Base-by-base conservation (phyloP, 2,113 vertebrate genomes). In the Chlorocebus sabaeus region DNA sequence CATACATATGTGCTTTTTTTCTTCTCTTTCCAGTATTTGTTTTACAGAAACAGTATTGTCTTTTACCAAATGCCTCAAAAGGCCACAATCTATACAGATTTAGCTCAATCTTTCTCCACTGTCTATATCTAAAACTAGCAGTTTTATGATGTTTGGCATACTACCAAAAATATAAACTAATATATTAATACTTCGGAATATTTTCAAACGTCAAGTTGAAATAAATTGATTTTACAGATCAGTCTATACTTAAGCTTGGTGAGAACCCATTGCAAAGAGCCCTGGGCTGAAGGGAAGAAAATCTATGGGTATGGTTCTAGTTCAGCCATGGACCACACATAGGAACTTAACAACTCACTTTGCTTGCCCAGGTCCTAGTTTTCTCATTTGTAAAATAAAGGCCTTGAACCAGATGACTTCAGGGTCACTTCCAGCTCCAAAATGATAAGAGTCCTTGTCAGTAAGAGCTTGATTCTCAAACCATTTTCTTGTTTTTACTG, bases 381-480 rank as follows among this genome's bases (percentile, higher is more conserved):
- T 93, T 75, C 32, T 80, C 80, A 81, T 78, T 61, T 94, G 30
- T 76, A 67, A 95, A 98, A 89, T 48, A 35, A 84, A 93, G 2
- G 4, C 61, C 64, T 84, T 90, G 61, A 93, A 76, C 32, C 17
- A 83, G 38, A 30, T 38, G 40, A 80, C 80, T 97, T 84, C 0
- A 20, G 84, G 32, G 57, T 48, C 81, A 67, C 27, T 8, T 83
- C 43, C 14, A 72, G 25, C 55, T 90, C 80, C 16, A 67, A n/a
- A 9, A n/a, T 4, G 11, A 38, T 82, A 50, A 45, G 45, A 87
- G 50, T 75, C 70, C 45, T 78, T 59, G 23, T 84, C 25, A 70
- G 38, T 48, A 90, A 90, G 64, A 52, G 61, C 59, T 92, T 85
- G 22, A 38, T 94, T 91, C 70, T 13, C 14, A 93, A 92, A 61